A percentile compares a stretch with the other conserved stretches of the same genome.
Conservation (phyloP, 2,113 vertebrate species). For the Glaucidium brasilianum region DNA sequence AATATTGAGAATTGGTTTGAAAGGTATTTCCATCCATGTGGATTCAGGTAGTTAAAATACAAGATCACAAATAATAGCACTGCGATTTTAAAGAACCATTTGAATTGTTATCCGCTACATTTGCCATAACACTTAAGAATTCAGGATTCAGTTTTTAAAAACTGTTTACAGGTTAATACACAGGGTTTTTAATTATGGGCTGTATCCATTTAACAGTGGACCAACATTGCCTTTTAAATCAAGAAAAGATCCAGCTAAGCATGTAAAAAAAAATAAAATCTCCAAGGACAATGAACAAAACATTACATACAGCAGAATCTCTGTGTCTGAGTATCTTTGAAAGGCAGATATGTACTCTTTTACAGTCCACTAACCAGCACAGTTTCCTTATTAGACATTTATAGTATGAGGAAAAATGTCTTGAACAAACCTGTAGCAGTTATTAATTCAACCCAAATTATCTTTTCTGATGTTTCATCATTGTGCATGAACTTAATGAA, state of each 20-base stretch:
- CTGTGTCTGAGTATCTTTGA: not conserved
- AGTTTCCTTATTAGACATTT: not conserved
- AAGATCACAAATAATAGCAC: not conserved
- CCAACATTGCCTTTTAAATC: slow-evolving; percentile 41
- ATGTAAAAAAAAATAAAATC: not conserved
- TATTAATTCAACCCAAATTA: not conserved
- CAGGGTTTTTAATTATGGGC: not conserved
- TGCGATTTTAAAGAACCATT: not conserved
- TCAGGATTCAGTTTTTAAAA: not conserved
- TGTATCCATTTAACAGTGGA: not conserved
- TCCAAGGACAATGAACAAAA: slow-evolving; percentile 15
- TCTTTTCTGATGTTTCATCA: not conserved
- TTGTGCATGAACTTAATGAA: not conserved
- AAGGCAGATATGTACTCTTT: not conserved
- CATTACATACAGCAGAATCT: slow-evolving; percentile 3
- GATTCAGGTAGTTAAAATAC: slow-evolving; percentile 44
- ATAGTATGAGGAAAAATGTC: not conserved
- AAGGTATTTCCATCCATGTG: slow-evolving; percentile 7
- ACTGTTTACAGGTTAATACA: not conserved
- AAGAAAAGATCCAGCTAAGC: slow-evolving; percentile 11
- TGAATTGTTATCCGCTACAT: not conserved
- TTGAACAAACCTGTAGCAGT: slow-evolving; percentile 5
- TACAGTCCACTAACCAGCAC: not conserved
- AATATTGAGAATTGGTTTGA: slow-evolving; percentile 12
- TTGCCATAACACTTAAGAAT: not conserved